phyloP scores from a whole-genome alignment of 2,113 vertebrate genomes.

The Pogona vitticeps region DNA sequence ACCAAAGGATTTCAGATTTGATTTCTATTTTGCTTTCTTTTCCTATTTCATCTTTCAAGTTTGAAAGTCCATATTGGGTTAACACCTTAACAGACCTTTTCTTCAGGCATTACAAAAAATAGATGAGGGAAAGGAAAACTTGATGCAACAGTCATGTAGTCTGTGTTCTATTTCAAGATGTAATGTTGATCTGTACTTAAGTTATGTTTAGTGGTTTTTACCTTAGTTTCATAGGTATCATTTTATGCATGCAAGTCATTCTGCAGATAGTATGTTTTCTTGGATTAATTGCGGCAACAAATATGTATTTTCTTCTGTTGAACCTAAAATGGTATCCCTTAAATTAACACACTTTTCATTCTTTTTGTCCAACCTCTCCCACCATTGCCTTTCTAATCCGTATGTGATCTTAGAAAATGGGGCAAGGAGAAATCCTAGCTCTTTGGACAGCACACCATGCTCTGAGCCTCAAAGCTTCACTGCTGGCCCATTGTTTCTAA shows the following conservation, averaged over 20 bases:
- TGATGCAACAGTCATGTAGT: too few species aligned
- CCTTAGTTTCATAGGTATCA: not conserved
- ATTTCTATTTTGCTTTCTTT: not conserved
- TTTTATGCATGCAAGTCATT: not conserved
- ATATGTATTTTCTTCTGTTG: not conserved
- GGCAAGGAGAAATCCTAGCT: conserved; percentile 57
- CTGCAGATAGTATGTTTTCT: not conserved
- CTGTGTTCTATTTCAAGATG: too few species aligned
- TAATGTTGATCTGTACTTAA: too few species aligned
- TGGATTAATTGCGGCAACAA: too few species aligned
- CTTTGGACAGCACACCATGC: conserved; percentile 74
- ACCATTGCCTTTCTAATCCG: not conserved
- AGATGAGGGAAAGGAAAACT: too few species aligned
- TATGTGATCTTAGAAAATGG: conserved; percentile 64
- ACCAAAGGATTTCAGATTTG: not conserved
- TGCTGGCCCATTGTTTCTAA: conserved; percentile 79
- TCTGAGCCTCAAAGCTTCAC: conserved; percentile 68
- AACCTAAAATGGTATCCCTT: not conserved
- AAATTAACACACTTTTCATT: not conserved
- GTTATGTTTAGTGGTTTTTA: not conserved
- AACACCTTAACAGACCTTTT: not conserved
- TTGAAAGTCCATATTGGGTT: not conserved
- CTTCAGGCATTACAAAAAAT: not conserved
- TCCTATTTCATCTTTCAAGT: not conserved
- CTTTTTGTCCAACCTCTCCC: rapidly evolving